phyloP scores from a whole-genome alignment of 2,797 vertebrate genomes.

The Sandelia bainsii region DNA sequence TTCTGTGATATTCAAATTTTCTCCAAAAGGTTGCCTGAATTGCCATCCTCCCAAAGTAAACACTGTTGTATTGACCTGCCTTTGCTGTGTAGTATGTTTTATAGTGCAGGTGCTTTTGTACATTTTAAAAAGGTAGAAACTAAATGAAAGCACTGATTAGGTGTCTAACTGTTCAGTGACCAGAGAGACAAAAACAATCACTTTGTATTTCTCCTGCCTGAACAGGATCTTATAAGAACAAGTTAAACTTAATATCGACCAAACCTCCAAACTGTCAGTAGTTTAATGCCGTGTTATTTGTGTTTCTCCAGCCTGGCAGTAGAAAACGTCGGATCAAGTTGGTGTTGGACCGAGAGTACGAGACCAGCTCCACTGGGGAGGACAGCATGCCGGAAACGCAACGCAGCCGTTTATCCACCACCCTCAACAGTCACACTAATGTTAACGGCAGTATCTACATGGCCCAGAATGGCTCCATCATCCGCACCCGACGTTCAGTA shows the following conservation, averaged over 20 bases:
- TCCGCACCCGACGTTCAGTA: conserved; percentile 90
- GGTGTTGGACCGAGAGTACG: conserved; percentile 91
- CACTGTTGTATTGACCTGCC: not conserved
- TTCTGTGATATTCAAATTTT: not conserved
- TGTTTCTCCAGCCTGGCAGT: conserved; percentile 70
- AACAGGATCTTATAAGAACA: not conserved
- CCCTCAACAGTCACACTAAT: conserved; percentile 82
- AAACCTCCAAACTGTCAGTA: not conserved
- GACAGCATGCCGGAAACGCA: conserved; percentile 90
- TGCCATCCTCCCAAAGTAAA: not conserved
- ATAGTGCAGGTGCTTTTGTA: conserved; percentile 1
- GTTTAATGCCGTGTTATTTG: conserved; percentile 8
- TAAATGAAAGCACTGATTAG: no score
- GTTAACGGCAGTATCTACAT: conserved; percentile 92
- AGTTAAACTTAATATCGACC: not conserved
- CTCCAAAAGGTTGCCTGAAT: not conserved
- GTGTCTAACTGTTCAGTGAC: no score
- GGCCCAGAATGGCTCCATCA: conserved; percentile 95
- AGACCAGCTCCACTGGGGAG: conserved; percentile 94
- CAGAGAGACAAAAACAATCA: no score
- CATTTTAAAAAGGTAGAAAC: not conserved
- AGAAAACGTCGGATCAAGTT: conserved; percentile 93
- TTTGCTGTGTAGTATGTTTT: conserved; percentile 33
- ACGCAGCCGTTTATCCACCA: conserved; percentile 80
- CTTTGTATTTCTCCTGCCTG: not conserved